Conservation (phyloP, 2,797 vertebrate genomes). For the Mormyrops boulengeri region DNA sequence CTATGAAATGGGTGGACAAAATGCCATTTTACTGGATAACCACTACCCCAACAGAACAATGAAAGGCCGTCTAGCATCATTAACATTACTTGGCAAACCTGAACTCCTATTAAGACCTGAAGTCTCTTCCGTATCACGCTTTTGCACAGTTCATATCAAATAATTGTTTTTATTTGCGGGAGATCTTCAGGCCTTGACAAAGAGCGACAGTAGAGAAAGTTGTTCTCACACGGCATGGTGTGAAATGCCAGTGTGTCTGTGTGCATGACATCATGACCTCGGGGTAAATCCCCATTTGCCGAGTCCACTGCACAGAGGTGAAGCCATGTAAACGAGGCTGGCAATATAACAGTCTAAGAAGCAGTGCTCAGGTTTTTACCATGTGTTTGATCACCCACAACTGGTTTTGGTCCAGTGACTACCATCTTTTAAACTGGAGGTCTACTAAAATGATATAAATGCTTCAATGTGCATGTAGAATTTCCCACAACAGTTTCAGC, state of each 20-base stretch:
- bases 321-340: neutral
- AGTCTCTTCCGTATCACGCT: neutral
- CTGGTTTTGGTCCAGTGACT: neutral
- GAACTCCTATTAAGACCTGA: neutral
- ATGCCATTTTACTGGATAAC: neutral
- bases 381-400: neutral
- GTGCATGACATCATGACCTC: constrained; percentile 21
- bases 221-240: neutral
- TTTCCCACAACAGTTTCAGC: neutral
- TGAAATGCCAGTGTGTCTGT: constrained; percentile 4
- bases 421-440: neutral
- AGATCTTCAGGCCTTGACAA: constrained; percentile 11
- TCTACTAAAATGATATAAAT: neutral
- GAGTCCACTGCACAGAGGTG: constrained; percentile 16
- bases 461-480: neutral
- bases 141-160: neutral
- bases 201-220: neutral
- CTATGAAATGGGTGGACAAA: neutral
- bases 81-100: neutral
- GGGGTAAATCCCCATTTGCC: neutral
- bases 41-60: neutral
- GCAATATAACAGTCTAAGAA: neutral
- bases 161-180: neutral
- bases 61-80: neutral
- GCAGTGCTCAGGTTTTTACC: neutral